Conservation (phyloP, 2,797 vertebrate genomes). For the Scolopax rusticola region DNA sequence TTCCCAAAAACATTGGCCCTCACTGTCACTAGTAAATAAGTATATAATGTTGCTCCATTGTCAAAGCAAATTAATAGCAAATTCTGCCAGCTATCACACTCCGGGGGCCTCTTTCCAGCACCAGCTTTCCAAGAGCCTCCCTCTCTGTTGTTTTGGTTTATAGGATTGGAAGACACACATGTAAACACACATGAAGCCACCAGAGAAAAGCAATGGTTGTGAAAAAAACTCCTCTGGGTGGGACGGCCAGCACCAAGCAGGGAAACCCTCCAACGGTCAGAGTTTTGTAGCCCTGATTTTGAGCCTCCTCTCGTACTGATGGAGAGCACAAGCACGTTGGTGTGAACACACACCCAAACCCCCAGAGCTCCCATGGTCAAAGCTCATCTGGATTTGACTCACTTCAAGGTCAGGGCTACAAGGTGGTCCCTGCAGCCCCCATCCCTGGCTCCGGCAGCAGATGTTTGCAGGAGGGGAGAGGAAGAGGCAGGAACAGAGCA, state of each 20-base stretch:
- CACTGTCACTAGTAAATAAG: neutral
- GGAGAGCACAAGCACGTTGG: accelerated
- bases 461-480: neutral
- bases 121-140: neutral
- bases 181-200: neutral
- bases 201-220: neutral
- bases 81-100: neutral
- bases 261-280: neutral
- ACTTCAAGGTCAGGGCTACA: neutral
- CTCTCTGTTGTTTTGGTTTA: neutral
- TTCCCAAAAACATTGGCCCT: neutral
- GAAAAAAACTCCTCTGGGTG: neutral
- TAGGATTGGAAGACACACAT: neutral
- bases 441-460: neutral
- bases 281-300: neutral
- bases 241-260: neutral
- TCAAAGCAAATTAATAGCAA: slow-evolving; percentile 9
- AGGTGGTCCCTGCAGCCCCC: neutral
- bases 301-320: neutral
- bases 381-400: neutral
- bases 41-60: neutral
- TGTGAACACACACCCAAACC: too few species aligned
- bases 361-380: neutral
- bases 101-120: neutral
- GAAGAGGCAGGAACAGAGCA: neutral